These are phyloP conservation scores for Caenorhabditis sp. DNA, from an alignment of 2,888 invertebrate genomes.

Conservation along the genomic window DNA sequence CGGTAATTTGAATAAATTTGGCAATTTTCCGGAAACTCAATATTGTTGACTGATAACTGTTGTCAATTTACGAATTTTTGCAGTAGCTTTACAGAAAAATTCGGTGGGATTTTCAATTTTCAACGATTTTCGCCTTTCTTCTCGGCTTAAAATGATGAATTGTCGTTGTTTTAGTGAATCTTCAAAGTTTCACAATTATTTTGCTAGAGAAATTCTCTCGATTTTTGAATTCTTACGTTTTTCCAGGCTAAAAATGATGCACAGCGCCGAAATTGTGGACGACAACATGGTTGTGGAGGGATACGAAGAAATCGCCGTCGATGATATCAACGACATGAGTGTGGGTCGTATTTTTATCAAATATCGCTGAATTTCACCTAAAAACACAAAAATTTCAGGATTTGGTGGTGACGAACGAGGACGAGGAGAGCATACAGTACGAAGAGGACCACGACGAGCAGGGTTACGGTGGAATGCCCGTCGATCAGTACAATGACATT, in stretches of 20 bases:
- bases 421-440: slow-evolving; percentile 46
- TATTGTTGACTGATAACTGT: too few species aligned
- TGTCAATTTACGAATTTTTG: too few species aligned
- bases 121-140: too few species aligned
- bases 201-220: too few species aligned
- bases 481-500: slow-evolving; percentile 64
- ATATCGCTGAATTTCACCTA: neutral
- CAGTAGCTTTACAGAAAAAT: too few species aligned
- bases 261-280: slow-evolving; percentile 30
- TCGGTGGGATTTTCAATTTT: too few species aligned
- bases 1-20: slow-evolving; percentile 35
- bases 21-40: neutral
- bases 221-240: neutral
- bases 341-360: slow-evolving; percentile 10
- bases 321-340: slow-evolving; percentile 48
- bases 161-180: too few species aligned
- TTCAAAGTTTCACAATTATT: too few species aligned
- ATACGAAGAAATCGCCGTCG: slow-evolving; percentile 54
- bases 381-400: slow-evolving; percentile 31
- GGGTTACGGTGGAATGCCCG: slow-evolving; percentile 64
- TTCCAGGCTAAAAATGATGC: slow-evolving; percentile 28
- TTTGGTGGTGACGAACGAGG: slow-evolving; percentile 39
- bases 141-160: too few species aligned
- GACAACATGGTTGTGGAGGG: slow-evolving; percentile 51
- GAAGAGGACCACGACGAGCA: slow-evolving; percentile 53